Base-by-base conservation (phyloP, 2,113 vertebrate species). In the Arvicanthis niloticus region DNA sequence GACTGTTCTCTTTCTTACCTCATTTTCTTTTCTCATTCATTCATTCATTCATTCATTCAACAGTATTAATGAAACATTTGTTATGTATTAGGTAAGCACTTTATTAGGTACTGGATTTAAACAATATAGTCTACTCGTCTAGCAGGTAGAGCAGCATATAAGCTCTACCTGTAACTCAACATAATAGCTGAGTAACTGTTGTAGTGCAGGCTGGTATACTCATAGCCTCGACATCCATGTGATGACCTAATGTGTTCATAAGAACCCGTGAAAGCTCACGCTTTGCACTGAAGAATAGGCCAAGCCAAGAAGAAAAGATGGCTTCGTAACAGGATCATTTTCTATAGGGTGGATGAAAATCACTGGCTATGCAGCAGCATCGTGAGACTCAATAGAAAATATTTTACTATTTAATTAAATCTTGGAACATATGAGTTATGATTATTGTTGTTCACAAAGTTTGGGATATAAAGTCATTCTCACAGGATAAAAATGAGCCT, bases 21-120 rank as follows among this genome's bases (percentile, higher is more conserved):
- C 40, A 45, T 19, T 96, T 97, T 88, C 56, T 48, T 73, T 68
- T 58, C 21, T 81, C 21, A 56, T 89, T 89, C 40, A 58, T 13
- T 87, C 19, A 91, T 6, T 87, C 34, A 73, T 58, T 58, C 40
- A 56, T 12, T 87, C 21, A 91, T 4, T 88, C 37, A 75, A 24
- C 40, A 88, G 22, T 76, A 88, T 92, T 87, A 51, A 89, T 56
- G 85, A 96, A 95, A 37, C 19, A 29, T 60, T 68, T 75, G 37
- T 29, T 95, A 34, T 76, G 21, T 62, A 37, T 10, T 70, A 87
- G 48, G n/a, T 70, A 87, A 37, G n/a, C 24, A 75, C 48, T 89
- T 91, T 48, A 91, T 58, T 88, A 92, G 72, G 24, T 4, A 68
- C 42, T 56, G 16, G 3, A 22, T 10, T 92, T 68, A n/a, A 37